phyloP scores from a whole-genome alignment of 2,888 invertebrate genomes.

The Minunthozetes semirufus region DNA sequence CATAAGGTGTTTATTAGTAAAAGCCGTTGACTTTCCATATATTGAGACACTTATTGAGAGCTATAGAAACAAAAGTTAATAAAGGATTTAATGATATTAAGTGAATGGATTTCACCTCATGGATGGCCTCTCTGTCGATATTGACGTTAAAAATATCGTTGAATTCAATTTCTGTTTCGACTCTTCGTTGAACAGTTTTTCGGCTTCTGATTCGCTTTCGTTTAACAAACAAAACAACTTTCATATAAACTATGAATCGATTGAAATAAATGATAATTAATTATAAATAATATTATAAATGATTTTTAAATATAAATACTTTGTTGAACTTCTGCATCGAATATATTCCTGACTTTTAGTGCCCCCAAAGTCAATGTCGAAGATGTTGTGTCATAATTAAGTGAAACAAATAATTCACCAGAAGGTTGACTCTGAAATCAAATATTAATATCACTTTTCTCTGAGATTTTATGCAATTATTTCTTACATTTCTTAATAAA shows the following conservation, averaged over 20 bases:
- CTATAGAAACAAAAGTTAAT: neutral
- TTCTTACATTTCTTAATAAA: conserved; percentile 43
- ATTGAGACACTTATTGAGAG: conserved; percentile 39
- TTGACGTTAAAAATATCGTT: conserved; percentile 47
- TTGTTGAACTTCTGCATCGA: conserved; percentile 36
- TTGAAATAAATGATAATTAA: neutral
- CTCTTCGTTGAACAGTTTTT: conserved; percentile 44
- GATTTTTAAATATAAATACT: neutral
- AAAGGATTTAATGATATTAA: neutral
- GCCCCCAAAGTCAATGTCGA: conserved; percentile 43
- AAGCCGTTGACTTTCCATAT: conserved; percentile 39
- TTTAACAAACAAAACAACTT: conserved; percentile 46
- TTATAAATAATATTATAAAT: neutral
- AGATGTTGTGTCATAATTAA: conserved; percentile 43
- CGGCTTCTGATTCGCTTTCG: conserved; percentile 46
- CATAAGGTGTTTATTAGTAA: conserved; percentile 39
- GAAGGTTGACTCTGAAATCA: neutral
- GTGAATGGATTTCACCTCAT: conserved; percentile 37
- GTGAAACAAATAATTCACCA: conserved; percentile 42
- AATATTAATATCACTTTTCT: too few species aligned
- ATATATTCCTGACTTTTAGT: conserved; percentile 42
- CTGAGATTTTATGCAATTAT: neutral
- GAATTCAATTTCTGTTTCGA: conserved; percentile 45
- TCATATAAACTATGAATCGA: conserved; percentile 45
- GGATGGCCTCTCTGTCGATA: conserved; percentile 41